These are phyloP conservation scores for Pampusana beccarii DNA, from an alignment of 2,113 vertebrate species.

Conservation along the genomic window DNA sequence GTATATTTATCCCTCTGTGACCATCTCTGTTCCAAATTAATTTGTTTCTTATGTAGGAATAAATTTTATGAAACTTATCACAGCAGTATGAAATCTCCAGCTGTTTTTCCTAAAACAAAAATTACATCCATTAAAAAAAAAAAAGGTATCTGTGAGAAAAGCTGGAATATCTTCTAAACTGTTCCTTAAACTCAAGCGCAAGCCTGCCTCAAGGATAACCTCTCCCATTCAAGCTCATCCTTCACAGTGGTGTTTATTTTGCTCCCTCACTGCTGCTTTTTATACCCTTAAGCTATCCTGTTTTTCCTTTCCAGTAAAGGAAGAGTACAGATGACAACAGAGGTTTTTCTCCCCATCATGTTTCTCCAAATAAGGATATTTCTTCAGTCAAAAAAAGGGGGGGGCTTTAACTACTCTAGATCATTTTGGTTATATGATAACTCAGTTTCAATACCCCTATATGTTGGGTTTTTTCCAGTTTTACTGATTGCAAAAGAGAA, in stretches of 20 bases:
- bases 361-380: not conserved
- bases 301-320: not conserved
- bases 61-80: not conserved
- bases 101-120: not conserved
- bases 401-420: not conserved
- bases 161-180: not conserved
- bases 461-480: not conserved
- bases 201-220: not conserved
- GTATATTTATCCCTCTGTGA: not conserved
- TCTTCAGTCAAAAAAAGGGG: not conserved
- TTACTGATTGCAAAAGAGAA: not conserved
- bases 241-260: not conserved
- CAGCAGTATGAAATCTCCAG: not conserved
- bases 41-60: not conserved
- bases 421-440: not conserved
- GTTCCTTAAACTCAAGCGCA: not conserved
- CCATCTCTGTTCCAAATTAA: not conserved
- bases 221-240: not conserved
- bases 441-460: not conserved
- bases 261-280: not conserved
- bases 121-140: not conserved
- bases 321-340: not conserved
- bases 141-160: not conserved
- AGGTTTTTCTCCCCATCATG: accelerated
- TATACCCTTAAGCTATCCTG: not conserved